Evolutionary conservation across 2,888 invertebrate genomes (phyloP), one percentile per base, ranked within the genome.

Genomic region (Strigamia transsilvanica): DNA sequence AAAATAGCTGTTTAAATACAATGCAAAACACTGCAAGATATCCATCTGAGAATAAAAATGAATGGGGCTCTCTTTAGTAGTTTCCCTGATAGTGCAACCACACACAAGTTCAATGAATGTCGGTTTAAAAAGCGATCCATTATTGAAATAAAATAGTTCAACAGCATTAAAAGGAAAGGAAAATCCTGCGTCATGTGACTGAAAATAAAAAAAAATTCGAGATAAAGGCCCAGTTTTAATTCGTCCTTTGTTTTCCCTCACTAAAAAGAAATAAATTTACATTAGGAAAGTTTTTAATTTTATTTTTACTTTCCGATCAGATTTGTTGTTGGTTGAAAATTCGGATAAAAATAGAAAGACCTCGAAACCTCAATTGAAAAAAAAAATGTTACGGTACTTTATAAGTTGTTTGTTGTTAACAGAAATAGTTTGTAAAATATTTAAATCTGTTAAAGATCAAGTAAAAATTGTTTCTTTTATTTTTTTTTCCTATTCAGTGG

Each of bases 111-210:
- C 61, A 61, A 61, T 61, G 61, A 61, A 61, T 61, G 61, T 61
- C 61, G 61, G 23, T 61, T 61, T 61, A 23, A 61, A 61, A 61
- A 61, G 61, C 23, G 61, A 61, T 61, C 18, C 61, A 61, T 61
- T 61, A 61, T 61, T 61, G 61, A 61, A 61, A 61, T 61, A 61
- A 61, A 61, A 61, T 61, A 61, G 61, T 61, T 61, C 61, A 61
- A 61, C 61, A 61, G 18, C 61, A 61, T 21, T 61, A 61, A 61
- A 5, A 61, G 61, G 61, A 61, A 61, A 61, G 23, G 18, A 61
- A 61, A 61, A 61, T 21, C 61, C 3, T 5, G 3, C 61, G 10
- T 18, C 18, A 61, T 61, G 18, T 23, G 61, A 61, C 21, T 4
- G 23, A 18, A 61, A 61, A 61, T 1, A 9, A 7, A 61, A 61